Base-by-base conservation (phyloP, 2,888 invertebrate genomes). In the Oscheius sp. region DNA sequence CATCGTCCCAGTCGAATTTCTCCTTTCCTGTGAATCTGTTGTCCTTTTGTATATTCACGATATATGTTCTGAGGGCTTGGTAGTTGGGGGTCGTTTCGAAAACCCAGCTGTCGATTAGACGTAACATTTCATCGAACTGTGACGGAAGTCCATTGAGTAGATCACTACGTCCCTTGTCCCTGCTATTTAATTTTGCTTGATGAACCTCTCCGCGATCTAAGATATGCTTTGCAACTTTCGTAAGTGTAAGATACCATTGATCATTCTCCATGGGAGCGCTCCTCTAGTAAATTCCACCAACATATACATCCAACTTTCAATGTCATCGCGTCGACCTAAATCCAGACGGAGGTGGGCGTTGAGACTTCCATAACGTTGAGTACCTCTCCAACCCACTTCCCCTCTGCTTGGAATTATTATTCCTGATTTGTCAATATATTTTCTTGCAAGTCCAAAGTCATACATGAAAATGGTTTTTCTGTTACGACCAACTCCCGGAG, bases 331-430 rank as follows among this genome's bases (percentile, higher is more conserved):
- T 0, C 82, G 56, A 2, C 72, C 71, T 28, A 82, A 65, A 63
- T 82, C 82, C 41, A 67, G 54, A 22, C 73, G 49, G 51, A 70
- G 68, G 36, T 77, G 77, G 9, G 77, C 77, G 47, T 70, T 70
- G 44, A 80, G 74, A 41, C 76, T 76, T 20, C 81, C 81, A 61
- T 80, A 82, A 30, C 82, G 71, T 3, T 72, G 75, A 14, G 82
- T 82, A 22, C 82, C 82, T 6, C 82, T 64, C 82, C 82, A 82
- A 24, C 82, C 82, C 14, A 82, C 74, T 28, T 81, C 78, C 45
- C 73, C 74, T n/a, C 82, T 57, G 33, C 74, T 62, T 24, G 75
- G 70, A 6, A 78, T 47, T 24, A 80, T 51, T n/a, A 38, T 28
- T 6, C 51, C 32, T 14, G 51, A 67, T 59, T 70, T 71, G 64